A percentile compares a stretch with the other conserved stretches of the same genome.
Evolutionary conservation across 2,113 vertebrate genomes (phyloP).

Genomic region (Globicephala melas): DNA sequence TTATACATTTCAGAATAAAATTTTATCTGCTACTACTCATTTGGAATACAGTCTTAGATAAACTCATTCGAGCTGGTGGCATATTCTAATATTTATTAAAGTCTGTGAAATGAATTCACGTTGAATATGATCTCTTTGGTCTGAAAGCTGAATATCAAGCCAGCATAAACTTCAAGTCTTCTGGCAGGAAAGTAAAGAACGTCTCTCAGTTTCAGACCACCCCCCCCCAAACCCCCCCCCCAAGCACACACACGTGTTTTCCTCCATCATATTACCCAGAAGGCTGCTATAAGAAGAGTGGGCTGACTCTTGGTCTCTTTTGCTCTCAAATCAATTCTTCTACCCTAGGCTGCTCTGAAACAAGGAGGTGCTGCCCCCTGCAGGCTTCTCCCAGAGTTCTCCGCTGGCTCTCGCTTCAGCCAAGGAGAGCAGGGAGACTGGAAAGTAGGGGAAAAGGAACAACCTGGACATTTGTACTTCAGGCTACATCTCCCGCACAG

Average conservation of each 20-base stretch:
- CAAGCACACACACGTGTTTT: neutral
- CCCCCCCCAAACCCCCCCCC: neutral
- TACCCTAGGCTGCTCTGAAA: neutral
- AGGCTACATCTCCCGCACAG: neutral
- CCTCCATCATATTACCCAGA: neutral
- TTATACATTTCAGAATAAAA: conserved; percentile 40
- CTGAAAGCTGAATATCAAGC: conserved; percentile 45
- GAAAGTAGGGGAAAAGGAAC: neutral
- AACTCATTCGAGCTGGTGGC: conserved; percentile 37
- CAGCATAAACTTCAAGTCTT: conserved; percentile 56
- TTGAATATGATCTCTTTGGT: conserved; percentile 59
- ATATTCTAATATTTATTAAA: conserved; percentile 64
- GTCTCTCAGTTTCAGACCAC: conserved; percentile 28
- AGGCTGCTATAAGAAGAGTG: neutral
- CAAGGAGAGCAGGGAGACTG: neutral
- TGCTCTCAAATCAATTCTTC: neutral
- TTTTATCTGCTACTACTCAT: conserved; percentile 6
- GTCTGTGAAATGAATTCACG: conserved; percentile 68
- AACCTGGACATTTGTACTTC: neutral
- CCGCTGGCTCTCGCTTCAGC: neutral
- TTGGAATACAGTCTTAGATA: conserved; percentile 51
- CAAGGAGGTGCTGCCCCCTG: conserved; percentile 7
- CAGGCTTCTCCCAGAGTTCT: neutral
- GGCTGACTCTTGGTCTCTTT: neutral
- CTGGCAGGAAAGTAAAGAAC: conserved; percentile 49